Base-by-base conservation (phyloP, 2,113 vertebrate species). In the Ploceus nigricollis region DNA sequence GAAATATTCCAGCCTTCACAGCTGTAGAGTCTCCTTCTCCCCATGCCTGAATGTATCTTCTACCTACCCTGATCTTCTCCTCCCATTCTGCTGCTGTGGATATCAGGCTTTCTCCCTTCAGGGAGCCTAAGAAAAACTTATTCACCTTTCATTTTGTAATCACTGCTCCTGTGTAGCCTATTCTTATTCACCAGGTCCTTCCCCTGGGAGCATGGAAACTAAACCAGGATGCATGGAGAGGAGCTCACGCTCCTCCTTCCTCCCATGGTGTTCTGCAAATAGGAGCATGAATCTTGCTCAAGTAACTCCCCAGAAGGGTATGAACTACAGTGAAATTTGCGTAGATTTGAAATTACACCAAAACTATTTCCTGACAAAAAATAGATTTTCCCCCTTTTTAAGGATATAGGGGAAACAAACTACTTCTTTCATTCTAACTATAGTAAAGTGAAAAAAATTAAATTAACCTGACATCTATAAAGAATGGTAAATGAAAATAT, bases 331-430 rank as follows among this genome's bases (percentile, higher is more conserved):
- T 37, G 10, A 83, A 40, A 10, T 87, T 42, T 47, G 7, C 23
- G 65, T 11, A 58, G 13, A 73, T 51, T 73, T 73, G 30, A 72
- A 86, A 81, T 57, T 30, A 33, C 4, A 35, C 14, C 18, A 78
- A 39, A 87, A 77, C 15, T 25, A 3, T 51, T 89, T 19, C 15
- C 17, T 77, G 15, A 63, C 5, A 57, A 89, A 81, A 80, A 37
- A 10, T 5, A 53, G 15, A 21, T 71, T n/a, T 37, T 3, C 0
- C 4, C 1, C 1, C 10, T 40, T 31, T 66, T 84, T 28, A 81
- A 60, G 22, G 22, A 35, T 65, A 65, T 21, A 65, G 7, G 6
- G 13, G 17, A 87, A 87, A 60, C 10, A 48, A 69, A 33, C 39
- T 35, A 18, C 7, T 71, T 13, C 3, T 80, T 68, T 80, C 24